Evolutionary conservation across 2,797 vertebrate genomes (phyloP).

Genomic region (Halcyon smyrnensis): DNA sequence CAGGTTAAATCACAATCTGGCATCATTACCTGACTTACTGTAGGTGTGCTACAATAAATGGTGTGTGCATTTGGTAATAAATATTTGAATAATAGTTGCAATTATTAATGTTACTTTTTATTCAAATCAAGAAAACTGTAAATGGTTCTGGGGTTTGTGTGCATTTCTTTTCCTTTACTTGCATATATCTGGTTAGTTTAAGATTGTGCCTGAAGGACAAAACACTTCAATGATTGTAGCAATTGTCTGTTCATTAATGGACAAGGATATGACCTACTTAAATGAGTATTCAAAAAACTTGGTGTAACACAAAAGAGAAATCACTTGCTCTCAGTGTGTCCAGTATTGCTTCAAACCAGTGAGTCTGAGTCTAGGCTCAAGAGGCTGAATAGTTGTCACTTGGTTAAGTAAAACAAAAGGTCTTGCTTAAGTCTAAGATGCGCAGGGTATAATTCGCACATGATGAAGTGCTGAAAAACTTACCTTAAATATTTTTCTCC

Average conservation of each 20-base stretch:
- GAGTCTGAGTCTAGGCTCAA: neutral
- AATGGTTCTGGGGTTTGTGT: rapidly evolving
- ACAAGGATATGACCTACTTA: neutral
- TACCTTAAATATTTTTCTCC: neutral
- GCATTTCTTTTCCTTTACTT: neutral
- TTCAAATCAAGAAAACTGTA: neutral
- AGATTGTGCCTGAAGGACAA: neutral
- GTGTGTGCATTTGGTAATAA: neutral
- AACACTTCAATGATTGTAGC: neutral
- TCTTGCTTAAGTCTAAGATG: neutral
- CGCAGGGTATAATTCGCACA: neutral
- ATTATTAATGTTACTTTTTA: neutral
- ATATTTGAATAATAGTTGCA: neutral
- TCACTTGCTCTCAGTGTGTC: rapidly evolving
- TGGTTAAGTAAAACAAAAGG: neutral
- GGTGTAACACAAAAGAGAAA: neutral
- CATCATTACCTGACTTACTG: neutral
- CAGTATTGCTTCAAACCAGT: neutral
- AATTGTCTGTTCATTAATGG: neutral
- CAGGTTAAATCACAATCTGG: neutral
- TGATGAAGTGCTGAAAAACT: neutral
- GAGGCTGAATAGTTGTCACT: neutral
- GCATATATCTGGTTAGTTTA: neutral
- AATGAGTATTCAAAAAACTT: neutral
- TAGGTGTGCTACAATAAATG: neutral